A percentile compares a stretch with the other conserved stretches of the same genome.
These are phyloP conservation scores for Epinephelus moara DNA, from an alignment of 2,113 vertebrate species.

Conservation along the genomic window DNA sequence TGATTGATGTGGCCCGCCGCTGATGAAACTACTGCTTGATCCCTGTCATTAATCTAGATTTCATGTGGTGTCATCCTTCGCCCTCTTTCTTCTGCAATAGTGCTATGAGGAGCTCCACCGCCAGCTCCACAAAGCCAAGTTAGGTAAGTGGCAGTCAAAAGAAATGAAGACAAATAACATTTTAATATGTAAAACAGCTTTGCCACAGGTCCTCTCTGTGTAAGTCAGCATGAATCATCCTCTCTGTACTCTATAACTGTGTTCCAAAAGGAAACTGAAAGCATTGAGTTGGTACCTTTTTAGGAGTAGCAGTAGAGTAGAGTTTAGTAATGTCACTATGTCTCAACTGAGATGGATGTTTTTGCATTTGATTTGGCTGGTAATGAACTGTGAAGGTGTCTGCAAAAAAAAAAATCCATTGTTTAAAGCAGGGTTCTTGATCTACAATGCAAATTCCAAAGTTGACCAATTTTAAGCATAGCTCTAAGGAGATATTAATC, in stretches of 20 bases:
- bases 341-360: constrained; percentile 79
- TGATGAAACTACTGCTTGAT: constrained; percentile 85
- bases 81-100: constrained; percentile 53
- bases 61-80: constrained; percentile 86
- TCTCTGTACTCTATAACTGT: background rate
- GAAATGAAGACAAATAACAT: constrained; percentile 34
- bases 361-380: constrained; percentile 87
- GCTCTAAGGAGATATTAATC: constrained; percentile 90
- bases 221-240: background rate
- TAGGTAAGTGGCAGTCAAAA: constrained; percentile 17
- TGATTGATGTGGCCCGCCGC: constrained; percentile 85
- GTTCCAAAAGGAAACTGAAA: constrained; percentile 21
- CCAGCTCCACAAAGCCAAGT: constrained; percentile 42
- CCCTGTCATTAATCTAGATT: constrained; percentile 91
- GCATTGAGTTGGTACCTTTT: constrained; percentile 15
- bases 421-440: constrained; percentile 82
- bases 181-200: constrained; percentile 23
- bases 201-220: background rate
- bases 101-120: constrained; percentile 26
- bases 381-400: constrained; percentile 92
- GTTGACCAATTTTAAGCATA: constrained; percentile 84
- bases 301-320: background rate
- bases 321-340: constrained; percentile 21
- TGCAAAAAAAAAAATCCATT: constrained; percentile 77
- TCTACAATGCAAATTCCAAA: constrained; percentile 87